Evolutionary conservation across 2,797 vertebrate species (phyloP), one percentile per base, ranked within the genome.

Genomic region (Diglossa cyanea): DNA sequence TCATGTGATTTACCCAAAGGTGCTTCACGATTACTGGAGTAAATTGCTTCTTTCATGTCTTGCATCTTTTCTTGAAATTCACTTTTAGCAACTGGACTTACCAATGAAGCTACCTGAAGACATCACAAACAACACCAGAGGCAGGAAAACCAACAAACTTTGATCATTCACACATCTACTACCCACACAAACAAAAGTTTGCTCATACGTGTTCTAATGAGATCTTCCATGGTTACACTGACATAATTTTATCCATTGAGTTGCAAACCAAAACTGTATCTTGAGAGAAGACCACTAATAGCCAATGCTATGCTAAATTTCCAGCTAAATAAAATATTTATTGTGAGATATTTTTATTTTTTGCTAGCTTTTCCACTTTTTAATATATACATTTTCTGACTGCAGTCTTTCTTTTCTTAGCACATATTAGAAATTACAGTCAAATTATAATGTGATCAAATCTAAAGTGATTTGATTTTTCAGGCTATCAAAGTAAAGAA

Each of bases 51-150:
- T 80, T 97, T 97, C 79, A 97, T 94, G 33, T 98, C 98, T 71
- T 97, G 95, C 21, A 98, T 40, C 97, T 95, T 98, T 91, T 99
- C 97, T 85, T 99, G 98, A 95, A 98, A 98, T 42, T 80, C 26
- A 10, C 98, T 98, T 92, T 98, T 98, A 44, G 82, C 91, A 51
- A 95, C 96, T 31, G 98, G 98, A 96, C 98, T 98, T 86, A 99
- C 45, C 94, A 98, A 50, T 28, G 75, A 87, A 30, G 51, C 93
- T 83, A 77, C 90, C 99, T 99, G 95, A 96, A 97, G 45, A 96
- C 78, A 97, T 60, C 70, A 94, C 23, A 97, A 61, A 96, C 50
- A 90, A 60, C 23, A 94, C 19, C 79, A 86, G 51, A 79, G 10
- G 47, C 72, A 90, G 26, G 68, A 86, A 73, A 97, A 94, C 2